A percentile compares a stretch with the other conserved stretches of the same genome.
Conservation (phyloP, 2,113 vertebrate genomes). For the Phrynosoma platyrhinos region DNA sequence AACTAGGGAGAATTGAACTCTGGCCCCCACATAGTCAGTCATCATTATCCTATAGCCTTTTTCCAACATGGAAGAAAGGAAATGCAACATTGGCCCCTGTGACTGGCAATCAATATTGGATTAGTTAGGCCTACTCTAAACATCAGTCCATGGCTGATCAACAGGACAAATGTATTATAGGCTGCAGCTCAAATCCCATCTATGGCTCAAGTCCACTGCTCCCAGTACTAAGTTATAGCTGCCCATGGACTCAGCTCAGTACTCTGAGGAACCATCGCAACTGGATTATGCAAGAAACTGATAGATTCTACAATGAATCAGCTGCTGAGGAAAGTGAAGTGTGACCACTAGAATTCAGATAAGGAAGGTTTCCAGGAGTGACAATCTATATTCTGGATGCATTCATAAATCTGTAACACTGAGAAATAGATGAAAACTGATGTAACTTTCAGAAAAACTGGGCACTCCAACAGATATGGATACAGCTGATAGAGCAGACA, state of each 20-base stretch:
- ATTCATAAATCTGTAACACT: conserved; percentile 1
- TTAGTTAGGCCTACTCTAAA: background rate
- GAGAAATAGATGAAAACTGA: background rate
- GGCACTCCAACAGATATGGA: background rate
- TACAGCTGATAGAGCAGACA: background rate
- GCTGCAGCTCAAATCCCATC: background rate
- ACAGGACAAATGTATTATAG: background rate
- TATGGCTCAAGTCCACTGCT: background rate
- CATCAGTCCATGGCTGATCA: background rate
- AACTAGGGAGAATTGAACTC: too few relatives aligned
- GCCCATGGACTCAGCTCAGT: background rate
- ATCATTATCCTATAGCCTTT: background rate
- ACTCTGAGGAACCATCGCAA: background rate
- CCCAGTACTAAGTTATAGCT: background rate
- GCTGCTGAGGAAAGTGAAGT: background rate
- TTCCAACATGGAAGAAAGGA: background rate
- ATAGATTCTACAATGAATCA: background rate
- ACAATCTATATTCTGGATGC: background rate
- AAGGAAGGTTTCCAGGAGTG: background rate
- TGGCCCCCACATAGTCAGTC: too few relatives aligned
- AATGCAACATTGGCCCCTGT: background rate
- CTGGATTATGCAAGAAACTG: background rate
- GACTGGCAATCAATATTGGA: background rate
- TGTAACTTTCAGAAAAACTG: conserved; percentile 12
- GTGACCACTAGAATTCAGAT: conserved; percentile 2